phyloP scores from a whole-genome alignment of 2,113 vertebrate genomes.

The Amblyopsis rosae region DNA sequence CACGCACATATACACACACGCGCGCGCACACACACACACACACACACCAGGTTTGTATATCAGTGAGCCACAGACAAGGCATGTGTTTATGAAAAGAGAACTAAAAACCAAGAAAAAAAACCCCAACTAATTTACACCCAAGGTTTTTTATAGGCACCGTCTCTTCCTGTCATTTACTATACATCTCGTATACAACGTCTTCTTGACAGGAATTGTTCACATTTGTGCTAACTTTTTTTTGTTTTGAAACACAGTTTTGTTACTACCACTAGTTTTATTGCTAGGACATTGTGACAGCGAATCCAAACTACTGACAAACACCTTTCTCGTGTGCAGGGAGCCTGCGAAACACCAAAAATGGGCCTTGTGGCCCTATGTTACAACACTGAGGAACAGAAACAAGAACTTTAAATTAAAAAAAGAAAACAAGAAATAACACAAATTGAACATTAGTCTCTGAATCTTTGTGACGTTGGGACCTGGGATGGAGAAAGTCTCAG shows the following conservation, averaged over 20 bases:
- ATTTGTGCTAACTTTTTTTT: conserved; percentile 78
- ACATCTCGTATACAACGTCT: conserved; percentile 81
- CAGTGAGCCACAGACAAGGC: conserved; percentile 89
- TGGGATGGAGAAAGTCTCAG: conserved; percentile 63
- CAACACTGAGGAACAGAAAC: conserved; percentile 72
- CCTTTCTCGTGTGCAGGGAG: conserved; percentile 52
- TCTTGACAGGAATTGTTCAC: conserved; percentile 77
- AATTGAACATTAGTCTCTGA: conserved; percentile 36
- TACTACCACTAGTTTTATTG: conserved; percentile 90
- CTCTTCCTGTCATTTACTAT: conserved; percentile 88
- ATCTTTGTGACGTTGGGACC: conserved; percentile 36
- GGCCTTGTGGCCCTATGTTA: conserved; percentile 80
- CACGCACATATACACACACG: conserved; percentile 66
- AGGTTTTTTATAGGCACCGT: conserved; percentile 88
- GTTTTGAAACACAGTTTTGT: conserved; percentile 74
- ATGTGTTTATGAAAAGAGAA: conserved; percentile 73
- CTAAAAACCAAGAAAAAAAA: conserved; percentile 67
- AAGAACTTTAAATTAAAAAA: conserved; percentile 29
- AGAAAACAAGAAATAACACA: conserved; percentile 12
- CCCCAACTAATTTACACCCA: conserved; percentile 80
- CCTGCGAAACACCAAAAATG: conserved; percentile 87
- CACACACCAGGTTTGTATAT: conserved; percentile 62
- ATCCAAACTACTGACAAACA: conserved; percentile 87
- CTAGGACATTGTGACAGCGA: conserved; percentile 90
- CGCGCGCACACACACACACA: conserved; percentile 66